Base-by-base conservation (phyloP, 2,888 invertebrate species). In the Patella depressa region DNA sequence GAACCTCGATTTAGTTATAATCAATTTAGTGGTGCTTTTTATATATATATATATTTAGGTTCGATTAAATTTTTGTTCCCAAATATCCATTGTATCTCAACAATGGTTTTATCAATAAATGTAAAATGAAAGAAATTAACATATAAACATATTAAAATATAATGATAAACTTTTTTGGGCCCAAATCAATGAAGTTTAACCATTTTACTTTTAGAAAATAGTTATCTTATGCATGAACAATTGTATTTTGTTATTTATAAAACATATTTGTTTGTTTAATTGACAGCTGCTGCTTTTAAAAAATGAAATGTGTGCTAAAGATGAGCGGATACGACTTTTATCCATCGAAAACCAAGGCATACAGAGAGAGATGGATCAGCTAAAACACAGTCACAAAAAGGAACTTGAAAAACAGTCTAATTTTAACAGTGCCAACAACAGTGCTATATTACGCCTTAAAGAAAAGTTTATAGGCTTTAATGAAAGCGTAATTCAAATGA, bases 381-480 rank as follows among this genome's bases (percentile, higher is more conserved):
- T 81, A 69, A 81, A 81, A 55, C 75, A 74, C 2, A 77, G 78
- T 2, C 85, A 84, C 55, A 82, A 82, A 72, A 53, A 78, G 0
- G 85, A 84, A 12, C 76, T 87, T 9, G 81, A 79, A 14, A 85
- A 82, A n/a, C 86, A 87, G 76, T 79, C 84, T 11, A 81, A 84
- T 53, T 87, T 86, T 75, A 86, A 86, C 73, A 83, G 84, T 3
- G 87, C 87, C 24, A 87, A 85, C 72, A 85, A 84, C 74, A 82
- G 75, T 57, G 84, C 85, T 17, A 81, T 88, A 17, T 75, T 85
- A 7, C 80, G 85, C 65, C 80, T 87, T 1, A 81, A 80, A 45
- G 83, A 85, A 71, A 82, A 83, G 34, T 85, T 86, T 76, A 78
- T 82, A 34, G 72, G 74, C 17, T 83, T 87, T 70, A 85, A 85